Base-by-base conservation (phyloP, 2,888 invertebrate species). In the Mechanitis mazaeus region DNA sequence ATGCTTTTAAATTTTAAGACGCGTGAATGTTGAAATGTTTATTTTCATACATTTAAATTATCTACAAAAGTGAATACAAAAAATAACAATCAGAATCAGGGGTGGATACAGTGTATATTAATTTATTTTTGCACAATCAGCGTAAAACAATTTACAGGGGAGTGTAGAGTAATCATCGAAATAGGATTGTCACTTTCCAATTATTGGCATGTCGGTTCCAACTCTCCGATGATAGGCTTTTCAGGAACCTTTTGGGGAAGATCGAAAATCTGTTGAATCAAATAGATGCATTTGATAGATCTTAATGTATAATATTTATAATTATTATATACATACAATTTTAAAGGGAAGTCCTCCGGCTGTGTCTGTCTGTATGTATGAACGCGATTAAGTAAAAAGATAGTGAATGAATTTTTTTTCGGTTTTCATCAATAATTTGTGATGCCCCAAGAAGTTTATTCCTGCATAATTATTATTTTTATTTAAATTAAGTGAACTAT, bases 131-230 rank as follows among this genome's bases (percentile, higher is more conserved):
- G 66, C 59, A 65, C 71, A 72, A 72, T 72, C 72, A 74, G 71
- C 67, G 71, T 67, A 71, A 74, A 76, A 75, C 79, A 74, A 70
- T 70, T 70, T 70, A 70, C 70, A 70, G 66, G 68, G 67, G 63
- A 69, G 75, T 75, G 77, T 75, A 75, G 77, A 80, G 80, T 84
- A 83, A 85, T 85, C 83, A 84, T 81, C 76, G 81, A 79, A 83
- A 85, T 85, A 82, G 85, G 87, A 87, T 87, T 87, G 85, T 83
- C 85, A 84, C 77, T 84, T 84, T 85, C 83, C 86, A 87, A 87
- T 87, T 87, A 87, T 80, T 73, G 77, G 71, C 69, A 75, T 75
- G 81, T 80, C 80, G 78, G 77, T 67, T 73, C 74, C 72, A 72
- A 72, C 70, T 68, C 72, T n/a, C 20, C 20, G 68, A 66, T 75